Evolutionary conservation across 2,113 vertebrate genomes (phyloP), one percentile per base, ranked within the genome.

Genomic region (Lasiurus cinereus): DNA sequence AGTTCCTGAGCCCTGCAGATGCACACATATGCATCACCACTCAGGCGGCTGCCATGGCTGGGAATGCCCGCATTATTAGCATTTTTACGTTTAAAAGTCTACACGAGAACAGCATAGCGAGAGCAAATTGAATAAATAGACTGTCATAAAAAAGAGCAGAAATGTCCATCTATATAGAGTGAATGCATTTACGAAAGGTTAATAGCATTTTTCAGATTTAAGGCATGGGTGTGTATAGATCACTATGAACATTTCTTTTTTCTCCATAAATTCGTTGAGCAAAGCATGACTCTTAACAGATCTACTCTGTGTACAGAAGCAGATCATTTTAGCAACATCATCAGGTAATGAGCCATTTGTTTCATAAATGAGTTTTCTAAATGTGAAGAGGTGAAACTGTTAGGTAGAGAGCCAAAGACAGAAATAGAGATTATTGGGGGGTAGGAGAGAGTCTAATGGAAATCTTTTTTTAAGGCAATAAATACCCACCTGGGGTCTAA

Each of bases 391-490:
- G 36, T 9, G n/a, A 94, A 86, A 83, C 43, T 88, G 12, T 66
- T 76, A 62, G 62, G 56, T n/a, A 67, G 67, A 43, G 19, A 96
- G 24, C 36, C 80, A 78, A 48, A 87, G 76, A 78, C 27, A 66
- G 52, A 93, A 93, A 79, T 27, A 79, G 74, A 84, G 79, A 80
- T 83, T 11, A 3, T 54, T 7, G 11, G 33, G 14, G 21, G 11
- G 11, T 29, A 29, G 6, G 13, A 52, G 74, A 43, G 36, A 31
- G 56, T 82, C 91, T 78, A 64, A 94, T 92, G 83, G 76, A 91
- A 95, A 92, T 64, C 56, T 95, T 91, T 93, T 93, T 93, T 91
- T 90, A 93, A 93, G 78, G 88, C 29, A 94, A 46, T 85, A 94
- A 93, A 83, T 54, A 88, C 52, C 86, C 83, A 76, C 64, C 72